Evolutionary conservation across 23 tunicate species (phyloP), one percentile per base, ranked within the genome.

Genomic region (Ciona savignyi): DNA sequence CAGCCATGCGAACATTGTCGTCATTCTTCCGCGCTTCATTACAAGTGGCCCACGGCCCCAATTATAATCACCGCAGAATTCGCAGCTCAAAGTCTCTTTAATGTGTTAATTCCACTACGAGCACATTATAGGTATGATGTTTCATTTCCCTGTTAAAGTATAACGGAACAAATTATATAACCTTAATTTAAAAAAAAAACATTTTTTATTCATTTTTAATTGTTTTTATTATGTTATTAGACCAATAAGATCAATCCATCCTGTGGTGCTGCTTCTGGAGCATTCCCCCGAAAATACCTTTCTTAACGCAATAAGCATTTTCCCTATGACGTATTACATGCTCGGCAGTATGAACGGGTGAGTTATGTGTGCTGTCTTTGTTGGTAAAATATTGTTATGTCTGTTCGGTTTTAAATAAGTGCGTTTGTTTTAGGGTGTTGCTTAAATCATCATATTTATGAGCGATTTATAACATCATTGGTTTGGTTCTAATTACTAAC

Each of bases 291-390:
- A 83, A 71, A 67, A 78, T 33, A 67, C 23, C 30, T 95, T 95
- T 49, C 74, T 95, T 19, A 77, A 89, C 60, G 90, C 93, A 15
- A 90, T 95, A 65, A 89, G 93, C 73, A 84, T 85, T 34, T 95
- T 95, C 71, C 99, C 99, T 1, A 83, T 95, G 96, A 84, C 88
- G 27, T 95, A 95, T 35, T 95, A 88, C 80, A 79, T 80, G 87
- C 86, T 83, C 4, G 99, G 99, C 22, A 63, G 24, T 22, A 63
- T 63, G 67, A 63, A 25, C 67, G 67, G 67, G 67, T 63, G 28
- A 63, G 67, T 63, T 42, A 42, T 15, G 56, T 42, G 9, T 42
- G 56, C 56, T 6, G 9, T 42, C 56, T n/a, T n/a, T n/a, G n/a
- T n/a, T n/a, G n/a, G n/a, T n/a, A n/a, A n/a, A n/a, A n/a, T n/a